These are phyloP conservation scores for Cervus canadensis DNA, from an alignment of 2,113 vertebrate genomes.

Conservation along the genomic window DNA sequence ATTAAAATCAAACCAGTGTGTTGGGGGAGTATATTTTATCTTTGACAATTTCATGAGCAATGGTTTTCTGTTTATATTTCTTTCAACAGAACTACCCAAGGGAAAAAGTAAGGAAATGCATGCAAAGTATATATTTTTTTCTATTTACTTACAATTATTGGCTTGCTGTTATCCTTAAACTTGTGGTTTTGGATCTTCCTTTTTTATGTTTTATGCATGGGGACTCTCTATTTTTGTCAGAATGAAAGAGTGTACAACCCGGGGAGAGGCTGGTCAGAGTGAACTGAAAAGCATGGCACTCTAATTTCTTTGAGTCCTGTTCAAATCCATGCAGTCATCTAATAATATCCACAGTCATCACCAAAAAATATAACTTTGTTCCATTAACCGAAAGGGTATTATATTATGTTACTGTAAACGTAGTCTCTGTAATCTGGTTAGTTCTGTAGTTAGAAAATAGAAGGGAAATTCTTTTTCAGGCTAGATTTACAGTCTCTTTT, in stretches of 20 bases:
- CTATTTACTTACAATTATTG: neutral
- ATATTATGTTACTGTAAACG: neutral
- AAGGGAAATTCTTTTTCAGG: neutral
- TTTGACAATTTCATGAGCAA: neutral
- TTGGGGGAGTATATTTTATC: neutral
- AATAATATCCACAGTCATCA: neutral
- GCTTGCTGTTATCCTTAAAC: neutral
- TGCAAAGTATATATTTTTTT: neutral
- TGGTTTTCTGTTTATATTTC: constrained; percentile 29
- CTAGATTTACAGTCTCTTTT: neutral
- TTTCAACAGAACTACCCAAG: constrained; percentile 56
- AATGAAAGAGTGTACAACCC: neutral
- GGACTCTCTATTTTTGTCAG: neutral
- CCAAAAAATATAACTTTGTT: neutral
- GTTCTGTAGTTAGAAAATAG: neutral
- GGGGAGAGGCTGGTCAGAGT: neutral
- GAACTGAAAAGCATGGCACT: neutral
- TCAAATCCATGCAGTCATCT: neutral
- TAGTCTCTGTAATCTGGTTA: neutral
- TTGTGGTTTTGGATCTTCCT: neutral
- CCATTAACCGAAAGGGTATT: neutral
- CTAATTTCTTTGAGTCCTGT: neutral
- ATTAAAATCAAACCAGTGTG: neutral
- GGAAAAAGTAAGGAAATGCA: constrained; percentile 73
- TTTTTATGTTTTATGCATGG: neutral